Evolutionary conservation across 2,888 invertebrate genomes (phyloP), one percentile per base, ranked within the genome.

Genomic region (Drosophila anomalipes): DNA sequence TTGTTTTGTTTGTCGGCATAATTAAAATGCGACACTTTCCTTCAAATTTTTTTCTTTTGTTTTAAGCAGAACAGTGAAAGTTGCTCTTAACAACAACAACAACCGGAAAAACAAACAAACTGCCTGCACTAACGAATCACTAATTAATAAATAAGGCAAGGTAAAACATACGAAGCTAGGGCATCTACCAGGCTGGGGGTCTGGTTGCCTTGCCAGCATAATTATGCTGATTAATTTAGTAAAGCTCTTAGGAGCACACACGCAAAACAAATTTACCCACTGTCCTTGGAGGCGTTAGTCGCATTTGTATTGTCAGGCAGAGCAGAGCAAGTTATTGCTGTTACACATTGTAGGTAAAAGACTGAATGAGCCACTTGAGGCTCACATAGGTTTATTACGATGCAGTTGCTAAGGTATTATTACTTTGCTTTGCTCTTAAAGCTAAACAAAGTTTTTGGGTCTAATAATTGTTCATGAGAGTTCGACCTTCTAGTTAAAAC

Each of bases 221-320:
- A 85, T 80, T 80, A 82, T 80, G 81, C 82, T 88, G 88, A 82
- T 88, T 88, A 88, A 86, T 88, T 83, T 74, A 67, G 74, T 77
- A 78, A 82, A 74, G 75, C 78, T 80, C 71, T 74, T 59, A 65
- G 73, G 19, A 57, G 51, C 66, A 66, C 44, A 60, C 73, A 65
- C 70, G 52, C 63, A 69, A 52, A 70, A 51, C 61, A 65, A 61
- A 71, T 69, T 72, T 47, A 52, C 39, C 47, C 62, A 51, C 51
- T 35, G 57, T 77, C 39, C 68, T 44, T 52, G 62, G 68, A 68
- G 62, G 73, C 47, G 67, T 61, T 33, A 41, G 64, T 61, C 65
- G 58, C 81, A 77, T 79, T 80, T 80, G 79, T 79, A 76, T 76
- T 79, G 79, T 61, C 57, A 49, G 76, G 51, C 49, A 52, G 54